Conservation (phyloP, 2,113 vertebrate species). For the Paralichthys olivaceus region DNA sequence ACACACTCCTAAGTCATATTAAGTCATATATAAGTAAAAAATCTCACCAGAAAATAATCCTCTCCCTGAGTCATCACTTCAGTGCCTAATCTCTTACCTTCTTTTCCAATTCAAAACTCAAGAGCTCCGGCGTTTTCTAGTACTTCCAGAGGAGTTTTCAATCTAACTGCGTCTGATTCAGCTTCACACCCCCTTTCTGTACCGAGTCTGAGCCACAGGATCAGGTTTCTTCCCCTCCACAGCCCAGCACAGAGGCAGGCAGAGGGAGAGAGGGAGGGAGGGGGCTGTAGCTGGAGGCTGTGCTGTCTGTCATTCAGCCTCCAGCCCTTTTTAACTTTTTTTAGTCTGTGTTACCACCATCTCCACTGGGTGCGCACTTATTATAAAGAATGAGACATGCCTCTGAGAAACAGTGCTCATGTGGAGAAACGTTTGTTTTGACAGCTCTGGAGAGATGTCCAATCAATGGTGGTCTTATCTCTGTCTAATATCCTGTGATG, state of each 20-base stretch:
- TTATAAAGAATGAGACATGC: conserved; percentile 30
- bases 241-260: conserved; percentile 37
- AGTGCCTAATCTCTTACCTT: conserved; percentile 72
- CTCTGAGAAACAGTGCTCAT: conserved; percentile 9
- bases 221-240: conserved; percentile 79
- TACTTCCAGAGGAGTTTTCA: conserved; percentile 77
- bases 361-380: conserved; percentile 37
- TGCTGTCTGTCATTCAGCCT: conserved; percentile 62
- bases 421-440: conserved; percentile 48
- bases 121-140: conserved; percentile 67
- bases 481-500: conserved; percentile 54
- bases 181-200: conserved; percentile 77
- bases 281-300: conserved; percentile 58
- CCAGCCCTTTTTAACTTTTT: conserved; percentile 51
- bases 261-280: conserved; percentile 19
- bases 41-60: too few species aligned
- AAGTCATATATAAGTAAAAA: too few species aligned
- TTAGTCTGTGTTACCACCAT: conserved; percentile 21
- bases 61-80: background rate
- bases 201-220: conserved; percentile 66
- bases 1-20: background rate
- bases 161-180: conserved; percentile 73
- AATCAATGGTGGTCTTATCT: conserved; percentile 66
- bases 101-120: conserved; percentile 61
- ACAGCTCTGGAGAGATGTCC: conserved; percentile 55